phyloP scores from a whole-genome alignment of 2,797 vertebrate species.

The Cuculus canorus region DNA sequence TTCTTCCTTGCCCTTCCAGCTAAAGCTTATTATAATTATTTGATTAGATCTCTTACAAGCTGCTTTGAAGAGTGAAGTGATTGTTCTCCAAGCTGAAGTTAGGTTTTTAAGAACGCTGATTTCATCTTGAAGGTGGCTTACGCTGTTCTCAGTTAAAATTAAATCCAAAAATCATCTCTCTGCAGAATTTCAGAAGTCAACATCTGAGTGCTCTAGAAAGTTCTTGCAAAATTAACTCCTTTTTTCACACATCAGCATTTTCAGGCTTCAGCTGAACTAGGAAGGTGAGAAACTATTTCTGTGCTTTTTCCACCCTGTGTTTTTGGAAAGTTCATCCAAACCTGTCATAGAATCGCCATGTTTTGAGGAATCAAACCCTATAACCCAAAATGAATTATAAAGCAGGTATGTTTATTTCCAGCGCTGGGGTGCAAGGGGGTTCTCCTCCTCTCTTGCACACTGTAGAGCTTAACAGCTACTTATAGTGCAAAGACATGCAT shows the following conservation, averaged over 20 bases:
- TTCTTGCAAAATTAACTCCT: neutral
- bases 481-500: too few species aligned
- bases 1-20: neutral
- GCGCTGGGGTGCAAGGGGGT: too few species aligned
- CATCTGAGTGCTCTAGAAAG: neutral
- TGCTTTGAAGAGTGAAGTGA: neutral
- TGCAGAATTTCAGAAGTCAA: neutral
- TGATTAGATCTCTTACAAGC: constrained; percentile 24
- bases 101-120: neutral
- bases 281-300: neutral
- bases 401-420: too few species aligned
- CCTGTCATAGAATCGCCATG: too few species aligned
- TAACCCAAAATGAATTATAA: too few species aligned
- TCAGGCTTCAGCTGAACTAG: neutral
- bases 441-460: too few species aligned
- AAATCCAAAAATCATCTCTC: neutral
- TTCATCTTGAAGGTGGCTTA: neutral
- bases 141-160: neutral
- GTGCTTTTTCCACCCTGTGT: neutral
- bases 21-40: constrained; percentile 19
- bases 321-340: neutral
- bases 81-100: neutral
- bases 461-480: too few species aligned
- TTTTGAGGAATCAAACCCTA: too few species aligned
- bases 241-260: neutral